These are phyloP conservation scores for Hetaerina titia DNA, from an alignment of 2,888 invertebrate species.

Conservation along the genomic window DNA sequence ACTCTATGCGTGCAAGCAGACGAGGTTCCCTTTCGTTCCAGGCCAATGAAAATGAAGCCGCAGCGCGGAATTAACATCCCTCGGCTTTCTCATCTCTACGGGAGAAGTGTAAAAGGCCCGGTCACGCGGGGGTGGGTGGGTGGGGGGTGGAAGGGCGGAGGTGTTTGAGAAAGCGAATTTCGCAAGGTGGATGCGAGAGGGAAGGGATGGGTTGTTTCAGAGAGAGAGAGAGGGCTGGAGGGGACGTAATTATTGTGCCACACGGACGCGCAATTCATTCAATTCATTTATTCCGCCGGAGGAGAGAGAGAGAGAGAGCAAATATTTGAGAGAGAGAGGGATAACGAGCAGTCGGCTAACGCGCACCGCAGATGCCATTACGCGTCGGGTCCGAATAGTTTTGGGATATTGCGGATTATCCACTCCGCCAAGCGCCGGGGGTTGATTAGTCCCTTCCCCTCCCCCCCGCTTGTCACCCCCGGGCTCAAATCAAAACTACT, in stretches of 20 bases:
- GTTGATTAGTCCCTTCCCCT: neutral
- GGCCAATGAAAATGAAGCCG: too few relatives aligned
- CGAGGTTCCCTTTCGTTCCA: too few relatives aligned
- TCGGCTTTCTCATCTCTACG: too few relatives aligned
- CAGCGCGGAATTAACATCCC: too few relatives aligned
- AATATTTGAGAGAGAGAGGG: neutral
- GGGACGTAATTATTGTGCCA: neutral
- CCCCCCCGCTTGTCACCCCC: too few relatives aligned
- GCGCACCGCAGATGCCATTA: neutral
- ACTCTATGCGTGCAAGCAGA: too few relatives aligned
- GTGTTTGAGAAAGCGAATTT: neutral
- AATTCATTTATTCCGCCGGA: constrained; percentile 20
- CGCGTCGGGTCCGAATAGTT: neutral
- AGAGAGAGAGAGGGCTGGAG: too few relatives aligned
- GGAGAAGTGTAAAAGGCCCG: too few relatives aligned
- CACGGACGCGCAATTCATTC: neutral
- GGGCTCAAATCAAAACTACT: too few relatives aligned
- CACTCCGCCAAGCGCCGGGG: neutral
- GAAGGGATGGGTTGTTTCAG: neutral
- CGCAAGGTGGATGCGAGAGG: neutral
- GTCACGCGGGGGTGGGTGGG: neutral
- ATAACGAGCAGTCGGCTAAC: neutral
- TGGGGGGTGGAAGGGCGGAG: neutral
- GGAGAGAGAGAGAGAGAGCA: neutral
- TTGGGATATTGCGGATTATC: neutral